Percentiles rank a stretch among this genome's conserved stretches.
Evolutionary conservation across 2,888 invertebrate genomes (phyloP).

Genomic region (Chalcosyrphus nemorum): DNA sequence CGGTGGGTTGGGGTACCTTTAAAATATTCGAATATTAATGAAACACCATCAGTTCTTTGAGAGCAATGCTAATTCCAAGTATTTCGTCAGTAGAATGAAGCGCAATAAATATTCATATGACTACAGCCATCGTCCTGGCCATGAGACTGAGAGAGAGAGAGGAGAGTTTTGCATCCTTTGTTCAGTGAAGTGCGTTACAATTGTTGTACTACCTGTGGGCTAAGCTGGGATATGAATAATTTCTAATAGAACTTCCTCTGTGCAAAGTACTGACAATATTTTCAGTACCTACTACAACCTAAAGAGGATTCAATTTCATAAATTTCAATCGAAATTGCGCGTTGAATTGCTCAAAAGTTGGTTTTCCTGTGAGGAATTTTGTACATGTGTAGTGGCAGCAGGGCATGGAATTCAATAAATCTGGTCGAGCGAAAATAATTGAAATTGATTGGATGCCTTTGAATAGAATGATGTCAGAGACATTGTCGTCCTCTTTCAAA

Average conservation of each 20-base stretch:
- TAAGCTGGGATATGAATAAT: neutral
- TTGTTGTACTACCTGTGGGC: neutral
- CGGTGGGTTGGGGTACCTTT: neutral
- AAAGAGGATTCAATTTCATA: neutral
- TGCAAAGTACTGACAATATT: neutral
- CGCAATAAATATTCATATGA: slow-evolving; percentile 24
- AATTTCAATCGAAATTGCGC: neutral
- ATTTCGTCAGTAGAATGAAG: slow-evolving; percentile 15
- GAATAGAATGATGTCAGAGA: neutral
- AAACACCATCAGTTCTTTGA: slow-evolving; percentile 36
- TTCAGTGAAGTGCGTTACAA: neutral
- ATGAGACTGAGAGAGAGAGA: neutral
- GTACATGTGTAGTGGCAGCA: neutral
- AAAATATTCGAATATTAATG: slow-evolving; percentile 33
- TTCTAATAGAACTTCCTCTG: neutral
- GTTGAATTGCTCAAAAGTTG: neutral
- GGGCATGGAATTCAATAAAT: neutral
- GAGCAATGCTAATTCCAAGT: slow-evolving; percentile 30
- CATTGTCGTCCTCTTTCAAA: neutral
- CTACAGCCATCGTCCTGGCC: neutral
- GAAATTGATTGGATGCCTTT: neutral
- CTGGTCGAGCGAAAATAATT: neutral
- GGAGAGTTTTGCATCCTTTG: neutral
- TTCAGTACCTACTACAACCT: no score
- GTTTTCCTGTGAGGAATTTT: neutral